Base-by-base conservation (phyloP, 2,113 vertebrate species). In the Nerophis ophidion region DNA sequence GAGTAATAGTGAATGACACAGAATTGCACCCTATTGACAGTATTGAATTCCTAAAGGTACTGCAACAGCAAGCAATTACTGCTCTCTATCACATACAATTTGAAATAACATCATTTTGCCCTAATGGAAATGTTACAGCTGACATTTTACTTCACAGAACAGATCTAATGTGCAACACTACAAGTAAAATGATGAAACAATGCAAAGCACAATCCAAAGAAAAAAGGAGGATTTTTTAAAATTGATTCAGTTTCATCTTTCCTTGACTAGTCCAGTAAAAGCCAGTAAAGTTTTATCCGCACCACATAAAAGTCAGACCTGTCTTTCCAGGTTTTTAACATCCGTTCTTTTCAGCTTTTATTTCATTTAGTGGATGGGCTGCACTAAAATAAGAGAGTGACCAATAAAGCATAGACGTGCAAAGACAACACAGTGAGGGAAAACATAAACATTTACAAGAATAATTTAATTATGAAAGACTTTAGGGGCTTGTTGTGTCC, bases 301-400 rank as follows among this genome's bases (percentile, higher is more conserved):
- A 8, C 19, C 14, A 80, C 85, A 81, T 88, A 86, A 87, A 87
- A 74, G 66, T 61, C 73, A 57, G 60, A 58, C 68, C 74, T 65
- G 71, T 75, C 67, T 76, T 73, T 74, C 74, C 48, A 59, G 64
- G 69, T 72, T 81, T 86, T 70, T 63, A 73, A 72, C 73, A 76
- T 78, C 61, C 63, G 77, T 78, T 81, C 63, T 80, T 79, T 72
- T 75, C 61, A 80, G 69, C 79, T 84, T 85, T 71, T 60, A 83
- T 74, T 81, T 89, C 82, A 87, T 87, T 89, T 83, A 84, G 71
- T 66, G 74, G 79, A 88, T 88, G 84, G 76, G 72, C 14, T 46
- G 60, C 34, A 65, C 66, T 62, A 72, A 81, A 73, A 67, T 45
- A 72, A 79, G 68, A 45, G 58, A 54, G 70, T 68, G 69, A 81